These are phyloP conservation scores for Musca domestica DNA, from an alignment of 1,140 invertebrate genomes.

Conservation along the genomic window DNA sequence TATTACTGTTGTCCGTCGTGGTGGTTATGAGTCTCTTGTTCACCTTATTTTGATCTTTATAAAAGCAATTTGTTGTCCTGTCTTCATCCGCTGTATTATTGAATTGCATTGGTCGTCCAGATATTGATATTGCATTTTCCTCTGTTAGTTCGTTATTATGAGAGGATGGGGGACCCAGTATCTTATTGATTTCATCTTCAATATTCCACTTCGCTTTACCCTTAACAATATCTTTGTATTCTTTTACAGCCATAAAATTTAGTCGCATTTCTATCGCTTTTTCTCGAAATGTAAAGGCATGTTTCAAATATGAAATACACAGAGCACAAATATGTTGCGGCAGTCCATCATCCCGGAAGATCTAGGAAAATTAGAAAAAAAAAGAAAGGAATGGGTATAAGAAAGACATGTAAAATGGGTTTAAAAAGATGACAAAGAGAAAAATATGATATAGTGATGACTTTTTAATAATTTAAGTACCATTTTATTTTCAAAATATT, in stretches of 20 bases:
- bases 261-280: constrained; percentile 46
- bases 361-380: constrained; percentile 28
- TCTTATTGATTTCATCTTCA: background rate
- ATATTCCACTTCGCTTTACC: background rate
- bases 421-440: no score
- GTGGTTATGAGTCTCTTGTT: constrained; percentile 35
- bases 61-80: constrained; percentile 16
- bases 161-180: constrained; percentile 17
- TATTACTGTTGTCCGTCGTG: no score
- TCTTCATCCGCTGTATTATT: constrained; percentile 31
- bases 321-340: constrained; percentile 44
- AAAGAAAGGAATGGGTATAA: no score
- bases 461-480: no score
- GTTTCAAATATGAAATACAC: constrained; percentile 51
- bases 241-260: constrained; percentile 42
- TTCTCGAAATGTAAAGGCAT: constrained; percentile 49
- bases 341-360: constrained; percentile 41
- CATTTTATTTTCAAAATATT: no score
- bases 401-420: no score
- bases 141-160: no score
- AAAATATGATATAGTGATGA: no score
- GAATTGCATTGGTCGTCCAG: background rate
- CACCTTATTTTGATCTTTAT: constrained; percentile 39
- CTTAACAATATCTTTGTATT: constrained; percentile 11
- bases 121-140: no score